Evolutionary conservation across 2,113 vertebrate species (phyloP).

Genomic region (Barnardius zonarius): DNA sequence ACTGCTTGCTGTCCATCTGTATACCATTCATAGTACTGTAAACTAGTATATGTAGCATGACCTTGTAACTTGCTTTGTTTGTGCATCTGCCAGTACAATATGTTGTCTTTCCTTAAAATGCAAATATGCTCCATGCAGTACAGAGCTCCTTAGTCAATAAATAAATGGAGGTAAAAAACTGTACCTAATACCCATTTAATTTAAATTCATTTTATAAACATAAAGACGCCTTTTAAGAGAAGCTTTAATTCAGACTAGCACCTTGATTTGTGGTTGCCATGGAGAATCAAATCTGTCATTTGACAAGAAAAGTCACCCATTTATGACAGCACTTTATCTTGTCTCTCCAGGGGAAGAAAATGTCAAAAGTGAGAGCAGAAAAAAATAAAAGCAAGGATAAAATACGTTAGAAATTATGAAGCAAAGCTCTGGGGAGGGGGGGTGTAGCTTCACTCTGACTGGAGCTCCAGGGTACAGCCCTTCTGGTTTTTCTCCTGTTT

Average conservation of each 20-base stretch:
- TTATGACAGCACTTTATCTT: constrained; percentile 91
- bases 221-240: constrained; percentile 85
- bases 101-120: constrained; percentile 82
- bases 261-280: constrained; percentile 89
- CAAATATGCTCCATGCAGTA: constrained; percentile 68
- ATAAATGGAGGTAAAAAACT: constrained; percentile 81
- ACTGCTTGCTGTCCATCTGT: constrained; percentile 76
- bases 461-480: neutral
- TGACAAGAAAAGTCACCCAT: constrained; percentile 90
- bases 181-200: constrained; percentile 85
- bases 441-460: neutral
- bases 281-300: constrained; percentile 91
- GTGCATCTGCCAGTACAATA: constrained; percentile 81
- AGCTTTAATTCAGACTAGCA: constrained; percentile 88
- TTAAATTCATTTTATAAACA: constrained; percentile 88
- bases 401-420: neutral
- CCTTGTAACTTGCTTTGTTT: constrained; percentile 82
- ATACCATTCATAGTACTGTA: constrained; percentile 73
- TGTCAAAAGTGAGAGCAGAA: constrained; percentile 79
- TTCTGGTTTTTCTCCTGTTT: neutral
- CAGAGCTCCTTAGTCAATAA: constrained; percentile 80
- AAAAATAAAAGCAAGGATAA: neutral
- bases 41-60: constrained; percentile 75
- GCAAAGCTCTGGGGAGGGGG: neutral
- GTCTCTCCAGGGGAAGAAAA: constrained; percentile 89